phyloP scores from a whole-genome alignment of 2,888 invertebrate genomes.

The Diogma glabrata region DNA sequence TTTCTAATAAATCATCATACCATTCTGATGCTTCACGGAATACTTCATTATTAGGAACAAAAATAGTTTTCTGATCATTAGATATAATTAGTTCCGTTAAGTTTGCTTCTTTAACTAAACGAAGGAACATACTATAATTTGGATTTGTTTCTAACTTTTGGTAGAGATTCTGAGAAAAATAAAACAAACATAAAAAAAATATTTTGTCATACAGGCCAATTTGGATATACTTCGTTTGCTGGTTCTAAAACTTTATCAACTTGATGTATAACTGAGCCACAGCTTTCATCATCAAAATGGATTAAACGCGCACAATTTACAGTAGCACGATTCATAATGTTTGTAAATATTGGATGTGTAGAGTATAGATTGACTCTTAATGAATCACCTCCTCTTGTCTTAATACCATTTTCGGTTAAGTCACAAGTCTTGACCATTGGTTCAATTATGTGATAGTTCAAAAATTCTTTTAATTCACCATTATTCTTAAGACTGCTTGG shows the following conservation, averaged over 20 bases:
- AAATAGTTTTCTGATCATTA: slow-evolving; percentile 28
- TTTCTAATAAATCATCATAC: slow-evolving; percentile 23
- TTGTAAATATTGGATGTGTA: slow-evolving; percentile 44
- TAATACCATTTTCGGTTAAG: slow-evolving; percentile 42
- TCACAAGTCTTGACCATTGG: slow-evolving; percentile 45
- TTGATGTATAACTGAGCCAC: slow-evolving; percentile 55
- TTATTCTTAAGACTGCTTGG: slow-evolving; percentile 31
- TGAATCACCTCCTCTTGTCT: slow-evolving; percentile 37
- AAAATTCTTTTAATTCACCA: slow-evolving; percentile 42
- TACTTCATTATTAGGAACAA: slow-evolving; percentile 36
- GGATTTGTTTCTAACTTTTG: slow-evolving; percentile 30
- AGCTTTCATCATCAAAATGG: slow-evolving; percentile 49
- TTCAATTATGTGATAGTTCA: slow-evolving; percentile 49
- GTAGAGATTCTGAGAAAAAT: slow-evolving; percentile 25
- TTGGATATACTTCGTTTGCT: slow-evolving; percentile 26
- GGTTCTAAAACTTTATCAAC: slow-evolving; percentile 45
- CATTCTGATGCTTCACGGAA: slow-evolving; percentile 31
- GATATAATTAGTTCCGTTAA: slow-evolving; percentile 30
- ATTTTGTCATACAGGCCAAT: not conserved
- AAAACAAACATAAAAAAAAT: not conserved
- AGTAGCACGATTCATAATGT: slow-evolving; percentile 47
- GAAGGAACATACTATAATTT: slow-evolving; percentile 33
- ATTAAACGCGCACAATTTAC: slow-evolving; percentile 54
- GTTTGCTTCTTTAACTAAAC: slow-evolving; percentile 31
- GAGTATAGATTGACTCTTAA: slow-evolving; percentile 49